These are phyloP conservation scores for Cryptomyrus ogoouensis DNA, from an alignment of 2,113 vertebrate genomes.

Conservation along the genomic window DNA sequence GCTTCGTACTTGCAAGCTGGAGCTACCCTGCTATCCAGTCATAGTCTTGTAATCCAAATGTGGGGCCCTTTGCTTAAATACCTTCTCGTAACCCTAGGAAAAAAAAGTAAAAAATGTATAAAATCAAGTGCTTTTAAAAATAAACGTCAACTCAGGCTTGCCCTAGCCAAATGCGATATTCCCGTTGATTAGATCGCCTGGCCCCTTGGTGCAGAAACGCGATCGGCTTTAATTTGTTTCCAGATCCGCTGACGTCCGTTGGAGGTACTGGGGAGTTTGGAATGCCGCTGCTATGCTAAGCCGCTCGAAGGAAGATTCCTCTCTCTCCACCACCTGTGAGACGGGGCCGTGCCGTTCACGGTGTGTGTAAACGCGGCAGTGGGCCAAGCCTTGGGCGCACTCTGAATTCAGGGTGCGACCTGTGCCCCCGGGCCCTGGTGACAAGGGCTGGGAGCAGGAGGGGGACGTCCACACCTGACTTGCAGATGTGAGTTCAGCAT, in stretches of 20 bases:
- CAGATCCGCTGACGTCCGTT: background rate
- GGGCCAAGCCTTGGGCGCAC: background rate
- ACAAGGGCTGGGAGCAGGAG: background rate
- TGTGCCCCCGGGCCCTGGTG: background rate
- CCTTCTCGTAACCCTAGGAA: background rate
- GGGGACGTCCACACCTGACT: background rate
- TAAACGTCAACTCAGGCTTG: background rate
- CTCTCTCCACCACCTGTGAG: background rate
- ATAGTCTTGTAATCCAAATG: background rate
- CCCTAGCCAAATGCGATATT: background rate
- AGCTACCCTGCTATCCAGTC: background rate
- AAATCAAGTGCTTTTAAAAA: background rate
- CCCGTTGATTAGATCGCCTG: background rate
- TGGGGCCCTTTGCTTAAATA: background rate
- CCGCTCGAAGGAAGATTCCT: background rate
- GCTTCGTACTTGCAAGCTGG: background rate
- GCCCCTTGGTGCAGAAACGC: background rate
- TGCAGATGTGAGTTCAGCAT: conserved; percentile 25
- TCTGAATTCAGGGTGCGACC: background rate
- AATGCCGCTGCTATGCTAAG: background rate
- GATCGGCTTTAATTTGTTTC: background rate
- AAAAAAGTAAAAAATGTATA: background rate
- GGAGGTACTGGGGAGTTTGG: background rate
- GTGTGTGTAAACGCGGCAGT: background rate
- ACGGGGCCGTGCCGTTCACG: background rate